A percentile compares a stretch with the other conserved stretches of the same genome.
Evolutionary conservation across 2,888 invertebrate species (phyloP).

Genomic region (Cosmorhoe ocellata): DNA sequence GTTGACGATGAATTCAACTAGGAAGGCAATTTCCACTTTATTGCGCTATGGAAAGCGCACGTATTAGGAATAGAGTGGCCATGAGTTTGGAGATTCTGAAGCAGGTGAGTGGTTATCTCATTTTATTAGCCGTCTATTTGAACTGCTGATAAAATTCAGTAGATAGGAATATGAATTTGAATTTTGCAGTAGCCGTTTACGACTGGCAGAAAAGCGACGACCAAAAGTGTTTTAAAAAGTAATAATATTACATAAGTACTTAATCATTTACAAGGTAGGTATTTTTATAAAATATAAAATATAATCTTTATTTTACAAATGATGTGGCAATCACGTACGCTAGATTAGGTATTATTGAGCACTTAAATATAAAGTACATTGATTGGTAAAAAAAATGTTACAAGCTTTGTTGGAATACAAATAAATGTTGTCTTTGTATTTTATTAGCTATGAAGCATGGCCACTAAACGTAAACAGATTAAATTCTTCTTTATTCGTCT

Average conservation of each 20-base stretch:
- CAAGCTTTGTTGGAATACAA: too few relatives aligned
- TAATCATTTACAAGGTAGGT: too few relatives aligned
- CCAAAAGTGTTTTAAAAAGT: too few relatives aligned
- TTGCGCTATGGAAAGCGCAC: conserved; percentile 60
- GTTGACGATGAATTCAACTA: conserved; percentile 71
- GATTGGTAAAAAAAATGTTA: too few relatives aligned
- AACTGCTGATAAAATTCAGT: conserved; percentile 8
- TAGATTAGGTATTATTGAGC: too few relatives aligned
- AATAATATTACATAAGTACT: too few relatives aligned
- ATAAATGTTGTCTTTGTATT: too few relatives aligned
- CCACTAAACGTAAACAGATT: conserved; percentile 49
- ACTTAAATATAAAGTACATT: too few relatives aligned
- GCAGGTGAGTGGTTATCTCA: conserved; percentile 14
- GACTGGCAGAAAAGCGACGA: too few relatives aligned
- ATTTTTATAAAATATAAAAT: too few relatives aligned
- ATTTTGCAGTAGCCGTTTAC: background rate
- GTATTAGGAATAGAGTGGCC: conserved; percentile 54
- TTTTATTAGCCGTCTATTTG: background rate
- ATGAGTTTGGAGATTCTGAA: conserved; percentile 36
- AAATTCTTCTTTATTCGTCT: conserved; percentile 62
- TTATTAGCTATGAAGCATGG: conserved; percentile 35
- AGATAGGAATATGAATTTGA: background rate
- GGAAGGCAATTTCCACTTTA: conserved; percentile 77
- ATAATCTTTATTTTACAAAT: too few relatives aligned
- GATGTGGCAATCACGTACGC: too few relatives aligned